Percentiles rank a stretch among this genome's conserved stretches.
phyloP scores from a whole-genome alignment of 2,888 invertebrate species.

The Athalia circularis region DNA sequence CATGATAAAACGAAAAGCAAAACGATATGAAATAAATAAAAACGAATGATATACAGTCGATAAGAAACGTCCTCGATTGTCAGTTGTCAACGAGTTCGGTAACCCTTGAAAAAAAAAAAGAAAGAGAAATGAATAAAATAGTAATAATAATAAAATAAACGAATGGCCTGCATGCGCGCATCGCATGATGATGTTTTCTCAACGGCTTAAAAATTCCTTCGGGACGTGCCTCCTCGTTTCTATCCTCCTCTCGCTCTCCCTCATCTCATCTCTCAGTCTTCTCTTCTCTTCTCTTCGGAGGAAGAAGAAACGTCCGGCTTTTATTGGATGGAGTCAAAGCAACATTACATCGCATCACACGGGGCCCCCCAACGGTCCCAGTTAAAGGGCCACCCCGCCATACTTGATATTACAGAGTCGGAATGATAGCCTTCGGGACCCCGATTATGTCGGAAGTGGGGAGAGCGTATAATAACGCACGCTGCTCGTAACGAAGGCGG shows the following conservation, averaged over 20 bases:
- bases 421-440: conserved; percentile 37
- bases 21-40: neutral
- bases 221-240: neutral
- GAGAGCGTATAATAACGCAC: neutral
- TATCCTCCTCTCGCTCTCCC: no score
- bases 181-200: neutral
- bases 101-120: neutral
- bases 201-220: conserved; percentile 28
- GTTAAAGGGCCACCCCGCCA: conserved; percentile 11
- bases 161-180: no score
- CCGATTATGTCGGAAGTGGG: conserved; percentile 5
- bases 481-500: neutral
- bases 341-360: neutral
- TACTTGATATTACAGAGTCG: conserved; percentile 22
- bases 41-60: neutral
- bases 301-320: no score
- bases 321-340: no score
- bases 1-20: no score
- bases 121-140: no score
- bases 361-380: conserved; percentile 26
- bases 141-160: no score
- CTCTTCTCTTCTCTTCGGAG: no score
- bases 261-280: no score
- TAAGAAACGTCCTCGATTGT: neutral
- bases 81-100: conserved; percentile 21